Percentiles rank a stretch among this genome's conserved stretches.
These are phyloP conservation scores for Psilopogon haemacephalus DNA, from an alignment of 2,113 vertebrate species.

Conservation along the genomic window DNA sequence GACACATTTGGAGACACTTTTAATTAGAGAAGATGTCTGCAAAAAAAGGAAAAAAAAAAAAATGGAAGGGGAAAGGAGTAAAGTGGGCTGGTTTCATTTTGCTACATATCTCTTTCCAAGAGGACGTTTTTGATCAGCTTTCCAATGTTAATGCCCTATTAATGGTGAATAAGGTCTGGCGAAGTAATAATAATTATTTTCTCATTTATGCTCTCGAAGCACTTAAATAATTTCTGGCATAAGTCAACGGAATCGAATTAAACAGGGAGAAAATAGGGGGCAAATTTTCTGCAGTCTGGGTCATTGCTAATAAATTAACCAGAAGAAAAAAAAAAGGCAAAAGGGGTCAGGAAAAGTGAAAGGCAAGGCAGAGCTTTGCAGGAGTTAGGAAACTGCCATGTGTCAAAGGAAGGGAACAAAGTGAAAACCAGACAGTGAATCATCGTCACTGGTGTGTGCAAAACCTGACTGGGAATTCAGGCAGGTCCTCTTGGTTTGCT, in stretches of 20 bases:
- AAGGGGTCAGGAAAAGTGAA: background rate
- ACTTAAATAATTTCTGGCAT: background rate
- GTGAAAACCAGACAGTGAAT: slow-evolving; percentile 73
- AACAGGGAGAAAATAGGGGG: background rate
- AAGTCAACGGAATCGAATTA: background rate
- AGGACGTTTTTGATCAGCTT: background rate
- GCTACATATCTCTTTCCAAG: background rate
- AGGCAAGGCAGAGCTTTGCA: background rate
- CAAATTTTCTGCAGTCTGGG: background rate
- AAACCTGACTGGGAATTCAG: slow-evolving; percentile 66
- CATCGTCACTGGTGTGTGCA: slow-evolving; percentile 56
- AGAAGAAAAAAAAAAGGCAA: slow-evolving; percentile 13
- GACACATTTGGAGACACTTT: background rate
- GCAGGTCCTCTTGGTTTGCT: slow-evolving; percentile 55
- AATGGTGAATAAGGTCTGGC: background rate
- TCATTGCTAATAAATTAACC: background rate
- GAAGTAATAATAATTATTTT: background rate
- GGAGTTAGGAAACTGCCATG: background rate
- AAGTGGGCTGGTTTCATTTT: background rate
- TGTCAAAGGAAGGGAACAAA: slow-evolving; percentile 45
- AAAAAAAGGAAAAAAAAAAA: background rate
- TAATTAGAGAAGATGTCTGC: background rate
- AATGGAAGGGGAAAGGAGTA: background rate
- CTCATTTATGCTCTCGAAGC: background rate
- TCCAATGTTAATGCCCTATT: background rate